Evolutionary conservation across 2,113 vertebrate genomes (phyloP).

Genomic region (Podarcis muralis): DNA sequence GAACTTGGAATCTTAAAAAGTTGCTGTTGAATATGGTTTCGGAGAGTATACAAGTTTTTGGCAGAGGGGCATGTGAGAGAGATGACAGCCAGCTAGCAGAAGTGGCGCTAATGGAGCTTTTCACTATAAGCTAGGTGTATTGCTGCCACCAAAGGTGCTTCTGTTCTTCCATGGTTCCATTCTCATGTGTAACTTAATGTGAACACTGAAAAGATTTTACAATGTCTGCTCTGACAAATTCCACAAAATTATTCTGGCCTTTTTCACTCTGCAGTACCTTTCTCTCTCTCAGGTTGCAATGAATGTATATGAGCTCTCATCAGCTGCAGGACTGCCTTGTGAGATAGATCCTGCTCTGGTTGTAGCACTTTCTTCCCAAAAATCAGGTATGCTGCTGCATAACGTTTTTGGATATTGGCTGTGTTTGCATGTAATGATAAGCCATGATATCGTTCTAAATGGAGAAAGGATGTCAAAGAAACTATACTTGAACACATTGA

Average conservation of each 20-base stretch:
- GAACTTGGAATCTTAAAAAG: not conserved
- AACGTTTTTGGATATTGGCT: not conserved
- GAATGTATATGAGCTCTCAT: conserved; percentile 98
- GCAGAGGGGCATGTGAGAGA: not conserved
- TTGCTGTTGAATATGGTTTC: conserved; percentile 42
- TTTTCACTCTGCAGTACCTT: conserved; percentile 34
- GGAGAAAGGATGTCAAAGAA: not conserved
- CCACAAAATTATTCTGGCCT: not conserved
- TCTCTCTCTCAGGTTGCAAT: conserved; percentile 89
- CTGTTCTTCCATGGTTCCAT: conserved; percentile 24
- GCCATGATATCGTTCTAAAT: too few species aligned
- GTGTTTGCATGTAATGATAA: not conserved
- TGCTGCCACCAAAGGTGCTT: not conserved
- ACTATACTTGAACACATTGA: not conserved
- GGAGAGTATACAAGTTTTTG: not conserved
- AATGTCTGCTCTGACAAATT: conserved; percentile 9
- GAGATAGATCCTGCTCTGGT: conserved; percentile 98
- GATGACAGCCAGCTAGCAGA: not conserved
- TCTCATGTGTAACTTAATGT: not conserved
- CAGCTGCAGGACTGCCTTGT: conserved; percentile 94
- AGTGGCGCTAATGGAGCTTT: conserved; percentile 12
- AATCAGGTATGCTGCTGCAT: conserved; percentile 82
- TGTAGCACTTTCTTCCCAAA: conserved; percentile 96
- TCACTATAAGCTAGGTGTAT: not conserved
- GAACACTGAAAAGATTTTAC: conserved; percentile 17